Base-by-base conservation (phyloP, 2,113 vertebrate species). In the Callithrix jacchus region DNA sequence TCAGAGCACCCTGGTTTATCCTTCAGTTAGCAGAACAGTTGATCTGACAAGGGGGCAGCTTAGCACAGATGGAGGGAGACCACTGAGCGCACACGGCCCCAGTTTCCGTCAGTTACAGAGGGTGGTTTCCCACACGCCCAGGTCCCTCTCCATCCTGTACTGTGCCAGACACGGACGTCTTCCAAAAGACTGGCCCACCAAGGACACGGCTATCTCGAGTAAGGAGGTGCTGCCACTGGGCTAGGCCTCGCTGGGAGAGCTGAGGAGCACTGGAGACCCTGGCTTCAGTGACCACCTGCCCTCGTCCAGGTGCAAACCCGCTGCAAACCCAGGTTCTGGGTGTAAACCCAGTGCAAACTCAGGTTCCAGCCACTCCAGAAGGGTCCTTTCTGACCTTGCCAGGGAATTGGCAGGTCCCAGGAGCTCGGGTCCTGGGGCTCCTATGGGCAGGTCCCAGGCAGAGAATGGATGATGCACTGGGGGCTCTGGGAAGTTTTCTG, bases 101-200 rank as follows among this genome's bases (percentile, higher is more conserved):
- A 16, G 40, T 35, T 7, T 45, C 91, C 54, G 1, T 74, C 56
- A 6, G 56, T 92, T 66, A 79, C 17, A 82, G 77, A 85, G 64
- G 81, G 87, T 30, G 2, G 88, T 37, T 20, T 49, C 81, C 91
- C 10, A 10, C 20, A 25, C 1, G 40, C 87, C 61, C 70, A 74
- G 35, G 91, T 52, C 87, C 80, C 54, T 70, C 35, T 71, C 40
- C 17, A 20, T 21, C 47, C 68, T 54, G 11, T 18, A 32, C 61
- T 27, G 12, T 30, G 98, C 98, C 98, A 98, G 98, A 98, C 73
- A 98, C 97, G 97, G 97, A 97, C 98, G 96, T 98, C 97, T 81
- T 98, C 98, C 97, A 99, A 97, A 97, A 99, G 96, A 98, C 98
- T 98, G 98, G 97, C 97, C 98, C 97, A 98, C 98, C 86, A 98